Evolutionary conservation across 2,888 invertebrate genomes (phyloP).

Genomic region (Agonopterix alstromeriana): DNA sequence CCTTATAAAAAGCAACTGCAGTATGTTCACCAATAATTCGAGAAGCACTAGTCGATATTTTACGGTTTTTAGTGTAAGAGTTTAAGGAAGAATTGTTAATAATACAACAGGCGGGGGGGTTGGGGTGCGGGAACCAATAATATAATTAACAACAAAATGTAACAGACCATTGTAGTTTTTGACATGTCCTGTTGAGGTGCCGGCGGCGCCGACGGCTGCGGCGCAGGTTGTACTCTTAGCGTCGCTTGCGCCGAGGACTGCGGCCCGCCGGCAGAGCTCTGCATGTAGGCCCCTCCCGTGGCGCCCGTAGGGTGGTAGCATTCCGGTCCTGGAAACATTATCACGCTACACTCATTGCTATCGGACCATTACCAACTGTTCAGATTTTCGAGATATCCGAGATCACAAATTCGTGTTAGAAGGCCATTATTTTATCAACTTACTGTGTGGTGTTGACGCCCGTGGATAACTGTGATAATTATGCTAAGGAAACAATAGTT

Average conservation of each 20-base stretch:
- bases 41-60: neutral
- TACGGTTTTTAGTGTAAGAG: neutral
- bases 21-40: neutral
- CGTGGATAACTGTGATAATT: constrained; percentile 58
- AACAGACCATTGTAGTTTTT: constrained; percentile 52
- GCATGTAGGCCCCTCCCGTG: constrained; percentile 50
- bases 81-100: too few relatives aligned
- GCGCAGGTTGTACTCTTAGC: constrained; percentile 50
- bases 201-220: constrained; percentile 59
- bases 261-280: constrained; percentile 41
- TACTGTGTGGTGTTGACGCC: constrained; percentile 71
- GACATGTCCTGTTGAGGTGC: constrained; percentile 62
- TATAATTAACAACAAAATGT: constrained; percentile 17
- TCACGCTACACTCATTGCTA: neutral
- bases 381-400: neutral
- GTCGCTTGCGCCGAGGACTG: constrained; percentile 43
- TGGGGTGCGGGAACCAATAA: neutral
- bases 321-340: constrained; percentile 50
- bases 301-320: constrained; percentile 59
- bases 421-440: constrained; percentile 24
- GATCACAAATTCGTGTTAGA: too few relatives aligned
- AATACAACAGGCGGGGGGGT: too few relatives aligned
- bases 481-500: constrained; percentile 48
- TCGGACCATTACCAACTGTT: neutral
- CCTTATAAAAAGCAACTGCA: neutral